Evolutionary conservation across 2,888 invertebrate species (phyloP).

Genomic region (Lobophora halterata): DNA sequence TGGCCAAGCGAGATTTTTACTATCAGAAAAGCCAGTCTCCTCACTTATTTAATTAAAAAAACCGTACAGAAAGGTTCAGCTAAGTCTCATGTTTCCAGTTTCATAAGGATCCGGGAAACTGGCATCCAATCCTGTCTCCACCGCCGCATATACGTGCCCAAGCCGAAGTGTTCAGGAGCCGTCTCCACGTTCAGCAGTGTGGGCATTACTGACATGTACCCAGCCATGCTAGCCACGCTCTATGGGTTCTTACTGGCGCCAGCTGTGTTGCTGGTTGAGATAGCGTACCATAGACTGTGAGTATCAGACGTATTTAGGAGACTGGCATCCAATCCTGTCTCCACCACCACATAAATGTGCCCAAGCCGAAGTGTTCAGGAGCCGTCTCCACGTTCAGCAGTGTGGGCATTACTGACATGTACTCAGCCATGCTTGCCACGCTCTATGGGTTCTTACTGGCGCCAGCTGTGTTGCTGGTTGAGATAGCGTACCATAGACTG

Average conservation of each 20-base stretch:
- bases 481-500: slow-evolving; percentile 57
- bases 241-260: slow-evolving; percentile 69
- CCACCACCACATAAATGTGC: slow-evolving; percentile 79
- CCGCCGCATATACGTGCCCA: slow-evolving; percentile 78
- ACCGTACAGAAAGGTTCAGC: no score
- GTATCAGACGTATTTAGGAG: slow-evolving; percentile 51
- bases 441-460: slow-evolving; percentile 69
- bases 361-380: slow-evolving; percentile 80
- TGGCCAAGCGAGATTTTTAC: no score
- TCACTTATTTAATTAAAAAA: no score
- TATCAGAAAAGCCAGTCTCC: no score
- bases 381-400: slow-evolving; percentile 81
- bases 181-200: slow-evolving; percentile 83
- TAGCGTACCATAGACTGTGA: slow-evolving; percentile 57
- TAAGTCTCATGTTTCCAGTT: slow-evolving; percentile 41
- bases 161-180: slow-evolving; percentile 79
- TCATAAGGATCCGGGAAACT: slow-evolving; percentile 75
- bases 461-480: slow-evolving; percentile 57
- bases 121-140: slow-evolving; percentile 76
- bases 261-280: slow-evolving; percentile 59
- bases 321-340: slow-evolving; percentile 74
- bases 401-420: slow-evolving; percentile 81
- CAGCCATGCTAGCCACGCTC: slow-evolving; percentile 72
- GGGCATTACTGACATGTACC: slow-evolving; percentile 78
- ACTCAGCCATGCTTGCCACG: slow-evolving; percentile 75